phyloP scores from a whole-genome alignment of 2,888 invertebrate genomes.

The Stictocephala bisonia region DNA sequence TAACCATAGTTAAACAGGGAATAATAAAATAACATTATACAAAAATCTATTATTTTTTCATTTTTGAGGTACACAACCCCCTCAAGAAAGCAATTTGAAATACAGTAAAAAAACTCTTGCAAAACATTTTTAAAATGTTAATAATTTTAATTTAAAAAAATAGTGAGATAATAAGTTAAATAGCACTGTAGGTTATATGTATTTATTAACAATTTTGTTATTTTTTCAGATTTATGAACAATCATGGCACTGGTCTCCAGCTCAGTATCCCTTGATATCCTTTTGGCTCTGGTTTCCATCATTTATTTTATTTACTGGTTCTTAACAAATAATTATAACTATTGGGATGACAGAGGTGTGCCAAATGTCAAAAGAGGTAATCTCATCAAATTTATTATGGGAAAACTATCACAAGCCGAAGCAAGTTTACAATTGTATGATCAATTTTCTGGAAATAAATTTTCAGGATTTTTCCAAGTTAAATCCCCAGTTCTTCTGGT shows the following conservation, averaged over 20 bases:
- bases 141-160: too few species aligned
- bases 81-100: too few species aligned
- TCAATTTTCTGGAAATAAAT: slow-evolving; percentile 41
- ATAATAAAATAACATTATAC: too few species aligned
- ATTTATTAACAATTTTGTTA: too few species aligned
- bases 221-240: too few species aligned
- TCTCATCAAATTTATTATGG: not conserved
- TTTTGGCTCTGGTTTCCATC: not conserved
- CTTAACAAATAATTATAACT: not conserved
- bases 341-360: slow-evolving; percentile 10
- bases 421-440: not conserved
- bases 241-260: not conserved
- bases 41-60: too few species aligned
- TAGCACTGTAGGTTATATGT: too few species aligned
- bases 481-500: slow-evolving; percentile 62
- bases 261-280: not conserved
- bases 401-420: not conserved
- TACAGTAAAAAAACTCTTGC: too few species aligned
- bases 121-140: too few species aligned
- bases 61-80: too few species aligned
- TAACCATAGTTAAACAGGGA: too few species aligned
- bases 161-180: too few species aligned
- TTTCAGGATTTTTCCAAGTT: slow-evolving; percentile 16
- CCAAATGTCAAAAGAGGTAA: slow-evolving; percentile 5
- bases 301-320: not conserved